Evolutionary conservation across 2,888 invertebrate species (phyloP), one percentile per base, ranked within the genome.

Genomic region (Tenthredo distinguenda): DNA sequence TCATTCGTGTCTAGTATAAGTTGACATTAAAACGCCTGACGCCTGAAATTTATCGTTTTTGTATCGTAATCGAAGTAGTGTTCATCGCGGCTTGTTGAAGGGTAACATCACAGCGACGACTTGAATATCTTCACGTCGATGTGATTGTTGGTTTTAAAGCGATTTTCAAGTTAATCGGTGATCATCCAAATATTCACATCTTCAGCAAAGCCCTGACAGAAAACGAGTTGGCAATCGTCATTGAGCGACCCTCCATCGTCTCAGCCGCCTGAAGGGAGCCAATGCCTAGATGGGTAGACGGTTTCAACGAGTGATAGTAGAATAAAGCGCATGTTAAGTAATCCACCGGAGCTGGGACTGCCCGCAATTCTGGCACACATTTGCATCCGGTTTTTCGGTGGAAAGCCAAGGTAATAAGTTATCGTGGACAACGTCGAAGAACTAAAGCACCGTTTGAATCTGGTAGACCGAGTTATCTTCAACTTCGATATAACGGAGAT

Each of bases 1-100:
- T n/a, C n/a, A n/a, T n/a, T n/a, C n/a, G n/a, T n/a, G n/a, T n/a
- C n/a, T n/a, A n/a, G n/a, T n/a, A n/a, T n/a, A n/a, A n/a, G n/a
- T n/a, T n/a, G n/a, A n/a, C n/a, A n/a, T n/a, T n/a, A n/a, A n/a
- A n/a, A n/a, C n/a, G n/a, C n/a, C n/a, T n/a, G n/a, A n/a, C n/a
- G n/a, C n/a, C n/a, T n/a, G n/a, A n/a, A n/a, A n/a, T n/a, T n/a
- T n/a, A n/a, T n/a, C n/a, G n/a, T n/a, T n/a, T n/a, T n/a, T n/a
- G n/a, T n/a, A n/a, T n/a, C n/a, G n/a, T n/a, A 89, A 90, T 26
- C 1, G 26, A 21, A 26, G 21, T 21, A 62, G 65, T 31, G 15
- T 31, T 15, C 7, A 71, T 71, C n/a, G 31, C 71, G 37, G 18
- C 6, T 55, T 26, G 26, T 62, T 62, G 62, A 62, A 26, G 62